Percentiles rank a stretch among this genome's conserved stretches.
Evolutionary conservation across 2,888 invertebrate species (phyloP).

Genomic region (Thyatira batis): DNA sequence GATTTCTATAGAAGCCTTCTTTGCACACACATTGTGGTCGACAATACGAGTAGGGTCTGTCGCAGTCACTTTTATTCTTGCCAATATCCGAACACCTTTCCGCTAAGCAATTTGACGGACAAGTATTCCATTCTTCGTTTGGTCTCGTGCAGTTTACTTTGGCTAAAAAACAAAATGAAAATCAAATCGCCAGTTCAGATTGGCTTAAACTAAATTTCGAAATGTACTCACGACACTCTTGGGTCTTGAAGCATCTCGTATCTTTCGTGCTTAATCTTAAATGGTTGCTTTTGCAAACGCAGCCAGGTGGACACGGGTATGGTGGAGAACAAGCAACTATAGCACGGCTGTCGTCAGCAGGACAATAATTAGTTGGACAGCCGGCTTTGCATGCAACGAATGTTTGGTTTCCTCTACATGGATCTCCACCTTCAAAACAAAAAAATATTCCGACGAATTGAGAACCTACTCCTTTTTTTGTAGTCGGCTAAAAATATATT

Average conservation of each 20-base stretch:
- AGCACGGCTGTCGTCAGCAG: slow-evolving; percentile 35
- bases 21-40: slow-evolving; percentile 38
- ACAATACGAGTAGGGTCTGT: slow-evolving; percentile 13
- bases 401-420: slow-evolving; percentile 35
- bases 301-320: slow-evolving; percentile 48
- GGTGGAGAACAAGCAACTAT: slow-evolving; percentile 36
- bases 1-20: slow-evolving; percentile 30
- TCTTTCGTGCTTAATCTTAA: slow-evolving; percentile 27
- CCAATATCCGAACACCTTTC: slow-evolving; percentile 35
- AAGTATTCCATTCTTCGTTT: slow-evolving; percentile 41
- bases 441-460: no score
- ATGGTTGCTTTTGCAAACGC: slow-evolving; percentile 42
- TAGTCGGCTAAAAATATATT: no score
- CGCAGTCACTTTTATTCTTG: slow-evolving; percentile 10
- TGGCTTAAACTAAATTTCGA: no score
- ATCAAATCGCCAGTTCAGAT: no score
- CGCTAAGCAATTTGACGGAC: slow-evolving; percentile 35
- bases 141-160: slow-evolving; percentile 41
- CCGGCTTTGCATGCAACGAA: slow-evolving; percentile 30
- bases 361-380: slow-evolving; percentile 38
- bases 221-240: slow-evolving; percentile 41
- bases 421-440: slow-evolving; percentile 42
- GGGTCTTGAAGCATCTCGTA: slow-evolving; percentile 34
- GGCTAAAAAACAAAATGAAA: slow-evolving; percentile 38
- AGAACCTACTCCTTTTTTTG: no score